A percentile compares a stretch with the other conserved stretches of the same genome.
Evolutionary conservation across 1,140 invertebrate species (phyloP).

Genomic region (Plectus sambesii): DNA sequence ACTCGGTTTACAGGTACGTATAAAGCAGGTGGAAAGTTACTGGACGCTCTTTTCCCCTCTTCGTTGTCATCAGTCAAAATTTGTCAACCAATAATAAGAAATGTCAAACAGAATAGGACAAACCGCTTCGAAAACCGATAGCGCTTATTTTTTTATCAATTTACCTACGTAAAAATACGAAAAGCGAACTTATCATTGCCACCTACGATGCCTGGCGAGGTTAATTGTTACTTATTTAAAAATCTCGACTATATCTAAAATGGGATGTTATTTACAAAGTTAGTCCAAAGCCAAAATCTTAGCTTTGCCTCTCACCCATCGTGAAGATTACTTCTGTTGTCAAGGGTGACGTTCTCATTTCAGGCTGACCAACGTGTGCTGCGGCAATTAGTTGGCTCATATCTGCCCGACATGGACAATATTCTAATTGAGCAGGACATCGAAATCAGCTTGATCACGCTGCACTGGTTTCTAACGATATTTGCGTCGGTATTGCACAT

Average conservation of each 20-base stretch:
- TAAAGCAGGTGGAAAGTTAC: neutral
- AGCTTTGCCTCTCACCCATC: too few species aligned
- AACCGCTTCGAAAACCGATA: too few species aligned
- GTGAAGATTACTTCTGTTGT: too few species aligned
- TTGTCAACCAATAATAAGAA: too few species aligned
- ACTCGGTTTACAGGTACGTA: constrained; percentile 56
- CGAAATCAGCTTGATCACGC: constrained; percentile 80
- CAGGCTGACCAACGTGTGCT: constrained; percentile 83
- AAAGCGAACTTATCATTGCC: too few species aligned
- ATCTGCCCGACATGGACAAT: constrained; percentile 75
- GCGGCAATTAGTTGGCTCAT: constrained; percentile 69
- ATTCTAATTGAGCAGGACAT: constrained; percentile 77
- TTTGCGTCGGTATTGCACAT: constrained; percentile 96
- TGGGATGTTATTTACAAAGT: neutral
- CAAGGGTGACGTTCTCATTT: too few species aligned
- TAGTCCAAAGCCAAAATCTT: too few species aligned
- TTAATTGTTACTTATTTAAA: neutral
- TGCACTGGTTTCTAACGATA: constrained; percentile 95
- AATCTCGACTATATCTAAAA: constrained; percentile 7
- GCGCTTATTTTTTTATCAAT: constrained; percentile 13
- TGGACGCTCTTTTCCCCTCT: constrained; percentile 4
- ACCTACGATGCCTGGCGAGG: too few species aligned
- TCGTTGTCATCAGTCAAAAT: too few species aligned
- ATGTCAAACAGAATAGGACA: too few species aligned
- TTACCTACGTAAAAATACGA: neutral